Conservation (phyloP, 2,888 invertebrate genomes). For the Chironomus tentans region DNA sequence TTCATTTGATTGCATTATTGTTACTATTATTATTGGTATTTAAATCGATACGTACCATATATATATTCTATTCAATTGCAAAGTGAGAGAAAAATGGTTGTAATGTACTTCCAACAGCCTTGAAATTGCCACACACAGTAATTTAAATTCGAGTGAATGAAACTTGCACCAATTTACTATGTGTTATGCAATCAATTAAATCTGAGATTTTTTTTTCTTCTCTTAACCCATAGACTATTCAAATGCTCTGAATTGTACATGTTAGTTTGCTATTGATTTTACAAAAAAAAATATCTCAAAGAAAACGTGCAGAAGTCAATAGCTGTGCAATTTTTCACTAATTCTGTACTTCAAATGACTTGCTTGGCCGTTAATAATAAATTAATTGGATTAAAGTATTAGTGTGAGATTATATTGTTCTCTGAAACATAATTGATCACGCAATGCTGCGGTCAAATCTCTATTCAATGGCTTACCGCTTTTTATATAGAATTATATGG, state of each 20-base stretch:
- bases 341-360: not conserved
- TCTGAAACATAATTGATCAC: no score
- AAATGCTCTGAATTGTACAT: no score
- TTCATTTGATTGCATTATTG: not conserved
- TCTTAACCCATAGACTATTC: no score
- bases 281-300: not conserved
- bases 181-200: slow-evolving; percentile 18
- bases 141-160: slow-evolving; percentile 3
- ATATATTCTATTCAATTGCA: not conserved
- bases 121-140: not conserved
- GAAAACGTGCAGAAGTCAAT: not conserved
- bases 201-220: not conserved
- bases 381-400: not conserved
- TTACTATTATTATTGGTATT: not conserved
- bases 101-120: not conserved
- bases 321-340: not conserved
- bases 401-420: not conserved
- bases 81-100: not conserved
- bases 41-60: not conserved
- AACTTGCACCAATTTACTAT: slow-evolving; percentile 14
- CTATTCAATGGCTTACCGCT: not conserved
- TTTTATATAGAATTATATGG: not conserved
- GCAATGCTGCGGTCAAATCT: no score
- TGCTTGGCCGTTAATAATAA: not conserved
- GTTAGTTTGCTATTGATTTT: not conserved